Evolutionary conservation across 2,888 invertebrate species (phyloP).

Genomic region (Polymixis lichenea): DNA sequence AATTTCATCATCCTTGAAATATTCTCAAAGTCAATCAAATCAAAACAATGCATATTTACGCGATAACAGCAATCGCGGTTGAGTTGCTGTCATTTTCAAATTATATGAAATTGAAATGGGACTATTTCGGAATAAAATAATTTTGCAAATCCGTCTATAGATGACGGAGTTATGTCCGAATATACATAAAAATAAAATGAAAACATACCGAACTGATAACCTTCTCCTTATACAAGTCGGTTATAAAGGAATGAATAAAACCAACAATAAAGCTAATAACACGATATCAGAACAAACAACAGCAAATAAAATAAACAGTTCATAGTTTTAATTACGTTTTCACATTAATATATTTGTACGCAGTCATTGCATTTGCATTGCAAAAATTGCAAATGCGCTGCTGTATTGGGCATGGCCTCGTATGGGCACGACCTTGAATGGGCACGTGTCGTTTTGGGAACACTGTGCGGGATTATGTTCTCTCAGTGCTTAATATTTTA

Average conservation of each 20-base stretch:
- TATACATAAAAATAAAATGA: too few relatives aligned
- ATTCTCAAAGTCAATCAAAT: too few relatives aligned
- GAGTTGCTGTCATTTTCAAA: too few relatives aligned
- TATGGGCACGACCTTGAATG: not conserved
- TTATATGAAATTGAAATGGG: too few relatives aligned
- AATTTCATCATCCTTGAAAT: too few relatives aligned
- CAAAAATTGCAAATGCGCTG: constrained; percentile 52
- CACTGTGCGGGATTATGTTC: constrained; percentile 36
- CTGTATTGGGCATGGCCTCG: constrained; percentile 2
- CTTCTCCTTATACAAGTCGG: too few relatives aligned
- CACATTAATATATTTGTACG: constrained; percentile 44
- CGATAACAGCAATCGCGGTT: too few relatives aligned
- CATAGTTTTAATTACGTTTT: constrained; percentile 51
- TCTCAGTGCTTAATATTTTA: constrained; percentile 36
- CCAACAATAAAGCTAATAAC: constrained; percentile 9
- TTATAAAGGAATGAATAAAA: not conserved
- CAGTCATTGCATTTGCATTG: constrained; percentile 57
- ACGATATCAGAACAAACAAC: constrained; percentile 28
- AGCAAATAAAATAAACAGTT: constrained; percentile 42
- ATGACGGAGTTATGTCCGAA: too few relatives aligned
- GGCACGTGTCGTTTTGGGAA: constrained; percentile 14
- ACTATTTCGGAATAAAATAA: too few relatives aligned
- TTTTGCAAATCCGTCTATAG: too few relatives aligned
- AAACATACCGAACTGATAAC: too few relatives aligned
- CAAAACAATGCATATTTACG: too few relatives aligned